phyloP scores from a whole-genome alignment of 2,797 vertebrate species.

The Fratercula arctica region DNA sequence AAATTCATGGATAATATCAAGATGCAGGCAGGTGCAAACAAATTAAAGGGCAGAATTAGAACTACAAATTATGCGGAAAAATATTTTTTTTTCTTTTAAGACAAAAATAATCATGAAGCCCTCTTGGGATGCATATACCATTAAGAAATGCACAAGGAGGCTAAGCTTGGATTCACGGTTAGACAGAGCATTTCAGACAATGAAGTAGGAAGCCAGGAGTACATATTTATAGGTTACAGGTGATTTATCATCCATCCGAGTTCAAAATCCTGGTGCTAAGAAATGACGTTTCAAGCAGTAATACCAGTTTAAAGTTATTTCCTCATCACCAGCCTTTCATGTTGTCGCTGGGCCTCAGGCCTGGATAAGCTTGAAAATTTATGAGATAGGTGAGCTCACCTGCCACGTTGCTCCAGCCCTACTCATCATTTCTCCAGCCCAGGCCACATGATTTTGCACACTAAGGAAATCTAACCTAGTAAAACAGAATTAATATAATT shows the following conservation, averaged over 20 bases:
- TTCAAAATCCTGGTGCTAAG: neutral
- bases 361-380: neutral
- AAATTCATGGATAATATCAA: neutral
- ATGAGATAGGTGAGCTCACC: neutral
- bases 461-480: neutral
- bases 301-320: neutral
- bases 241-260: neutral
- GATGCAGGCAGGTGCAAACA: neutral
- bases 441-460: neutral
- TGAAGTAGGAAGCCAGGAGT: neutral
- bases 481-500: neutral
- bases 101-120: neutral
- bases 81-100: neutral
- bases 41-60: neutral
- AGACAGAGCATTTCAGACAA: neutral
- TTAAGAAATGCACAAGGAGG: neutral
- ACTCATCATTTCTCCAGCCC: neutral
- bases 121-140: neutral
- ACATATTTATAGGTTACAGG: neutral
- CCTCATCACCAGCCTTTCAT: accelerated
- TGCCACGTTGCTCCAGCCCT: neutral
- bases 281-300: neutral
- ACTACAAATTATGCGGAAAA: neutral
- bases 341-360: neutral
- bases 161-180: neutral